phyloP scores from a whole-genome alignment of 2,113 vertebrate species.

The Hiodon alosoides region DNA sequence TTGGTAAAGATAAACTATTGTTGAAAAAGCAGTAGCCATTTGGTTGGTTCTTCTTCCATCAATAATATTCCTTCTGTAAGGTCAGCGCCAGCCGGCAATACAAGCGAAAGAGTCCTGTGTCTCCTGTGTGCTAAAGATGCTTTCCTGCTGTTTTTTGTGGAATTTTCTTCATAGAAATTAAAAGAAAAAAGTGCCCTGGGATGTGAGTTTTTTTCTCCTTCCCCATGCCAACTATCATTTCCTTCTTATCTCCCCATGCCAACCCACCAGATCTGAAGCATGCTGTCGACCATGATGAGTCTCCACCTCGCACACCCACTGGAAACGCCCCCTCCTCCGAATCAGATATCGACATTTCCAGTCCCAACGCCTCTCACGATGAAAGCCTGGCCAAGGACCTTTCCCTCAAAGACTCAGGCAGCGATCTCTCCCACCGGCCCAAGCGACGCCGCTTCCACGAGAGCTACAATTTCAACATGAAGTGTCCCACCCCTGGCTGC shows the following conservation, averaged over 20 bases:
- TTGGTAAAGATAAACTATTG: too few species aligned
- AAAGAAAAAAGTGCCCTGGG: not conserved
- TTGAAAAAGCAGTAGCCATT: too few species aligned
- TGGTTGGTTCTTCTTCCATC: too few species aligned
- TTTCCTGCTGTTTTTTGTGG: not conserved
- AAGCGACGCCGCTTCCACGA: conserved; percentile 96
- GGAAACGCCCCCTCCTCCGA: conserved; percentile 98
- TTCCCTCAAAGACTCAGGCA: conserved; percentile 87
- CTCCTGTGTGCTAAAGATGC: not conserved
- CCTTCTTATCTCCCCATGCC: conserved; percentile 11
- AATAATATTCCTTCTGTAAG: too few species aligned
- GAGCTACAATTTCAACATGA: conserved; percentile 99
- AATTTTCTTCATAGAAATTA: not conserved
- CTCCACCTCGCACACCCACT: conserved; percentile 91
- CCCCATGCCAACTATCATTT: not conserved
- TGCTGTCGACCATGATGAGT: conserved; percentile 85
- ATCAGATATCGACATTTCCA: conserved; percentile 97
- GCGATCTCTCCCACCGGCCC: conserved; percentile 89
- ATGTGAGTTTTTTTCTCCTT: not conserved
- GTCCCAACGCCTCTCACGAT: conserved; percentile 91
- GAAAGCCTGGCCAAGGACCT: conserved; percentile 90
- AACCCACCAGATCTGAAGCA: conserved; percentile 78
- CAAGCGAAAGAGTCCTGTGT: too few species aligned
- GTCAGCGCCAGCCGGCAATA: too few species aligned
- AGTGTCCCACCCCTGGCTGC: conserved; percentile 94